phyloP scores from a whole-genome alignment of 2,113 vertebrate species.

The Aix galericulata region DNA sequence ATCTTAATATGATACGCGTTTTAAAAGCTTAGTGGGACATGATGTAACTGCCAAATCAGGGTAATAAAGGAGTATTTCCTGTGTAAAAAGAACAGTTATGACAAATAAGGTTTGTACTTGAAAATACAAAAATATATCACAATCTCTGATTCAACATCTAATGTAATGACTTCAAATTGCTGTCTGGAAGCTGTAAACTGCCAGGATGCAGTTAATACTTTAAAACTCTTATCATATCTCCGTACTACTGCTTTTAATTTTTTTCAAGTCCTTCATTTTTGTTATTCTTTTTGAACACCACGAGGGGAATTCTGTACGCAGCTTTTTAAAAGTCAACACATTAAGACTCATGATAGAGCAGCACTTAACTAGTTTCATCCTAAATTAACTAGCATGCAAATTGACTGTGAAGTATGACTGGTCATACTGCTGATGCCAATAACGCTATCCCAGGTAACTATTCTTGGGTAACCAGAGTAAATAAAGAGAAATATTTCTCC shows the following conservation, averaged over 20 bases:
- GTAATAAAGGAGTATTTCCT: slow-evolving; percentile 7
- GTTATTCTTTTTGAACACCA: background rate
- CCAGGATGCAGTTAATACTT: background rate
- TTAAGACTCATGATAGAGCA: background rate
- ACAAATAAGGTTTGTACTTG: background rate
- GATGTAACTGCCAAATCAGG: background rate
- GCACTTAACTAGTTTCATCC: background rate
- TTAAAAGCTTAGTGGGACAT: background rate
- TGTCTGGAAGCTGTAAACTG: background rate
- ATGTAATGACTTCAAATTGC: background rate
- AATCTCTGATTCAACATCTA: background rate
- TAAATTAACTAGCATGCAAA: background rate
- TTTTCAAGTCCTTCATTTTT: background rate
- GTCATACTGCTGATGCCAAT: background rate
- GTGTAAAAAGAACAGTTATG: background rate
- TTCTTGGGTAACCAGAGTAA: background rate
- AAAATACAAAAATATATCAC: background rate
- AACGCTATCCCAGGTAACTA: background rate
- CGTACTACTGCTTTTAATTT: background rate
- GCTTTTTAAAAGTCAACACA: background rate
- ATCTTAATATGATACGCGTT: background rate
- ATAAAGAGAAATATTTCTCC: too few relatives aligned
- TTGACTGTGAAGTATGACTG: background rate
- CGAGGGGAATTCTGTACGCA: background rate
- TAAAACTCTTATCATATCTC: background rate